Percentiles rank a stretch among this genome's conserved stretches.
phyloP scores from a whole-genome alignment of 2,113 vertebrate species.

The Maccullochella peelii region DNA sequence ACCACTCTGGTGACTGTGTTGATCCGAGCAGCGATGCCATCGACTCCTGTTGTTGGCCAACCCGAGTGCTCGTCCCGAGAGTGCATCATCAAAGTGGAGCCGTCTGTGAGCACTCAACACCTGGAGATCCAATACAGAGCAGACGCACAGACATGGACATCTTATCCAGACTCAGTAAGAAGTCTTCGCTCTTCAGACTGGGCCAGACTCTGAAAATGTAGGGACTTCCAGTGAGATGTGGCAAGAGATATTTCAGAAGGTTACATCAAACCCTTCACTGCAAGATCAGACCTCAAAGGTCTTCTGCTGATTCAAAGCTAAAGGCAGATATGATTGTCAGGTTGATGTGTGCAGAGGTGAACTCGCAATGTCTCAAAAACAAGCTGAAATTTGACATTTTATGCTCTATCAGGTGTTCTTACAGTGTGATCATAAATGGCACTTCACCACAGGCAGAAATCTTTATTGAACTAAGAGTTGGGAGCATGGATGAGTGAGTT shows the following conservation, averaged over 20 bases:
- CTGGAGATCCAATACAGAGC: slow-evolving; percentile 72
- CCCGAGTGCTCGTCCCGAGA: slow-evolving; percentile 60
- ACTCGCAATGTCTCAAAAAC: slow-evolving; percentile 21
- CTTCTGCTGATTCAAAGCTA: slow-evolving; percentile 69
- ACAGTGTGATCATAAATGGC: not conserved
- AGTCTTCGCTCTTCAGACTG: not conserved
- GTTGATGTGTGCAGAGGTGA: slow-evolving; percentile 17
- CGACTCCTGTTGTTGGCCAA: slow-evolving; percentile 44
- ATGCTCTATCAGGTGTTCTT: not conserved
- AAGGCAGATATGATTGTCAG: slow-evolving; percentile 45
- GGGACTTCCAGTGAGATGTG: slow-evolving; percentile 17
- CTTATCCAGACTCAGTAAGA: slow-evolving; percentile 59
- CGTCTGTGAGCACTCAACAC: slow-evolving; percentile 14
- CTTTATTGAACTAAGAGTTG: not conserved
- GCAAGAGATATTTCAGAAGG: not conserved
- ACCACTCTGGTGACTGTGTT: not conserved
- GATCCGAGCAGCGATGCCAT: slow-evolving; percentile 64
- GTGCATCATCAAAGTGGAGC: slow-evolving; percentile 55
- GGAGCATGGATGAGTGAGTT: not conserved
- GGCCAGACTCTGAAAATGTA: not conserved
- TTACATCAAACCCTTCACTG: slow-evolving; percentile 3
- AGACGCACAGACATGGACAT: slow-evolving; percentile 53
- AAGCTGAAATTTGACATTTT: slow-evolving; percentile 21
- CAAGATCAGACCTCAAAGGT: not conserved
- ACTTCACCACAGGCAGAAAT: not conserved